Evolutionary conservation across 2,113 vertebrate genomes (phyloP).

Genomic region (Grammomys dolichurus): DNA sequence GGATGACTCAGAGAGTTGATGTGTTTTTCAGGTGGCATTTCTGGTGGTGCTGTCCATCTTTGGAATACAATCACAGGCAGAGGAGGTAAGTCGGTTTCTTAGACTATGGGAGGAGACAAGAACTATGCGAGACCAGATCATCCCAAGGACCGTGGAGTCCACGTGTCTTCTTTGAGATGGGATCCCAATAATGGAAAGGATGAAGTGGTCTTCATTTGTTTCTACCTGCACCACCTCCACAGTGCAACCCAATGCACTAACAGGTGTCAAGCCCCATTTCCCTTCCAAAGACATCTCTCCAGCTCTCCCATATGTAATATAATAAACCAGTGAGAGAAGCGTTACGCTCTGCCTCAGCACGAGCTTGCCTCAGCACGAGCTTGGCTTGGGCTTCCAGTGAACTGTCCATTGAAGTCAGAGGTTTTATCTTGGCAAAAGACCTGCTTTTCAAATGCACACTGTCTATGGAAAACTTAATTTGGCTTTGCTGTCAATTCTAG

Average conservation of each 20-base stretch:
- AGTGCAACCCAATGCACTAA: not conserved
- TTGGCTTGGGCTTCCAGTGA: not conserved
- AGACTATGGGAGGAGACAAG: not conserved
- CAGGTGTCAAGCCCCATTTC: not conserved
- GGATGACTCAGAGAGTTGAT: not conserved
- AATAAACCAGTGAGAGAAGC: not conserved
- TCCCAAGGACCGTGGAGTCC: not conserved
- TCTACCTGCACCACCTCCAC: not conserved
- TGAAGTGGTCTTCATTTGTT: not conserved
- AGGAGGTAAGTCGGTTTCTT: constrained; percentile 76
- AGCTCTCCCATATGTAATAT: not conserved
- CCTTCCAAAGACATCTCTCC: not conserved
- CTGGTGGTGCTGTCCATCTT: constrained; percentile 79
- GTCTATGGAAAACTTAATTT: not conserved
- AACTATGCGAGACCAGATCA: not conserved
- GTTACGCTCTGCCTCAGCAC: not conserved
- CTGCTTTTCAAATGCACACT: not conserved
- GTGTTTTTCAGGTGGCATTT: constrained; percentile 81
- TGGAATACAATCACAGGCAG: constrained; percentile 75
- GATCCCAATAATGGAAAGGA: constrained; percentile 16
- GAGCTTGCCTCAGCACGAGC: not conserved
- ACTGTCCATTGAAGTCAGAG: not conserved
- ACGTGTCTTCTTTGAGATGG: not conserved
- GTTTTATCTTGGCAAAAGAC: not conserved
- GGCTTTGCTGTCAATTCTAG: constrained; percentile 72